A percentile compares a stretch with the other conserved stretches of the same genome.
These are phyloP conservation scores for Oceanodroma leucorhoa DNA, from an alignment of 2,797 vertebrate genomes.

Conservation along the genomic window DNA sequence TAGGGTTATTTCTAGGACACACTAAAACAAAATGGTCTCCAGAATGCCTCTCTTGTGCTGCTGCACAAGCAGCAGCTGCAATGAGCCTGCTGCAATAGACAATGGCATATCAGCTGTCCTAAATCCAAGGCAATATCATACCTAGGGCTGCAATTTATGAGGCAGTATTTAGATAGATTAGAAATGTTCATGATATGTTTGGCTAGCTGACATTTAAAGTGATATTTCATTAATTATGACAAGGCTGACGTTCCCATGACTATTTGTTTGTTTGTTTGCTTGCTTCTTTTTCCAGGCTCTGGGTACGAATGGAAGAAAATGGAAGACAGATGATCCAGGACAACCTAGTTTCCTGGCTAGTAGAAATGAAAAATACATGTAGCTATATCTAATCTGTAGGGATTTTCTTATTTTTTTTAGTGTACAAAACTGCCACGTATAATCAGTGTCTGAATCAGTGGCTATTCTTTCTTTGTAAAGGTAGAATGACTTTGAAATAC, in stretches of 20 bases:
- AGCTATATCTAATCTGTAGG: not conserved
- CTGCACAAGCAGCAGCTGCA: no score
- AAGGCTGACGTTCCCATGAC: not conserved
- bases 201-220: slow-evolving; percentile 35
- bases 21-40: not conserved
- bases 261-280: not conserved
- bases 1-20: not conserved
- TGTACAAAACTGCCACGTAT: not conserved
- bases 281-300: not conserved
- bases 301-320: not conserved
- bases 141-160: slow-evolving; percentile 5
- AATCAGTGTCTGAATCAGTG: slow-evolving; percentile 57
- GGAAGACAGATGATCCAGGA: not conserved
- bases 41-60: not conserved
- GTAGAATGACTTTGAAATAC: slow-evolving; percentile 10
- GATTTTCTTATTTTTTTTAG: not conserved
- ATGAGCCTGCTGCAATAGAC: not conserved
- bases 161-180: not conserved
- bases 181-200: not conserved
- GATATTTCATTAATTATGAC: slow-evolving; percentile 34
- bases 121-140: not conserved
- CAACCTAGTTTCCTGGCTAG: slow-evolving; percentile 13
- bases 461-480: slow-evolving; percentile 31
- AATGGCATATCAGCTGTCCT: not conserved
- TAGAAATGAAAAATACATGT: slow-evolving; percentile 27